Evolutionary conservation across 2,888 invertebrate genomes (phyloP), one percentile per base, ranked within the genome.

Genomic region (Schrankia costaestrigalis): DNA sequence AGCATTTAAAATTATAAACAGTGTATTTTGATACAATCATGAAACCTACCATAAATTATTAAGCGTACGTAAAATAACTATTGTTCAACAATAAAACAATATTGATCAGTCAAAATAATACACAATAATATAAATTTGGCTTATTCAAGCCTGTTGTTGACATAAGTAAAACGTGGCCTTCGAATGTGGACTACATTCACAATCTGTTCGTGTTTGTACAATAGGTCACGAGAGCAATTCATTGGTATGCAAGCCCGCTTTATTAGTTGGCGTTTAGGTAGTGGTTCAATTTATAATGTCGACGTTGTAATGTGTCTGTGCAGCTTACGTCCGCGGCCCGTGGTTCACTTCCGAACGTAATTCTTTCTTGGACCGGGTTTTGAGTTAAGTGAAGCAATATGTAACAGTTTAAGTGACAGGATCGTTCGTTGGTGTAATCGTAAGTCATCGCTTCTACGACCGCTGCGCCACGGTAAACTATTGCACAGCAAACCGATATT

Each of bases 341-440:
- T 46, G 43, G 52, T 56, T 46, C 51, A 68, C 66, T 71, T 74
- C 69, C 71, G 61, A 54, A 45, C 51, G 69, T 68, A 71, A 71
- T 75, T 72, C 74, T 78, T 77, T 68, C 59, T 53, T 45, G 52
- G 57, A 58, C 67, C 62, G 62, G 62, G 66, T 70, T 79, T 72
- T 71, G 69, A 79, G 74, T 77, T 79, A 78, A 77, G 77, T 73
- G 68, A 71, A 69, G 77, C 75, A 71, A 78, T 79, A 73, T 67
- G 74, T 78, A 77, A 75, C 70, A 59, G 69, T 73, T n/a, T 77
- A 78, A 79, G 76, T 78, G 74, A 63, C n/a, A 70, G 69, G 72
- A 62, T 72, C 73, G 72, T 68, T 56, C 58, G 56, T 45, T 24
- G 35, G 47, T 61, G 65, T 65, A 66, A 62, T 62, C 69, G 71